Evolutionary conservation across 1,140 invertebrate species (phyloP).

Genomic region (Calosoma granatense): DNA sequence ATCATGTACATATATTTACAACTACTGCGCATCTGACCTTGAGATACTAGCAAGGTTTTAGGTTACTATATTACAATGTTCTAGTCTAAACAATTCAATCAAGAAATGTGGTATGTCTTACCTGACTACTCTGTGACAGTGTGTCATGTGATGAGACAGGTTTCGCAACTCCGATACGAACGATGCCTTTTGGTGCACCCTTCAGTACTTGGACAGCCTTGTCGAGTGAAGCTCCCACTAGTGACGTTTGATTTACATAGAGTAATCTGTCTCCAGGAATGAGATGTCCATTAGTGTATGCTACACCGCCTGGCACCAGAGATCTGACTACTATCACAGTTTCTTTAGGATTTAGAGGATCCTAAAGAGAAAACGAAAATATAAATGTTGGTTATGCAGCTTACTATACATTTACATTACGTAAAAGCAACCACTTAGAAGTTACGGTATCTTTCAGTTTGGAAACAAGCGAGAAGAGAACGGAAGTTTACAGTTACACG

Average conservation of each 20-base stretch:
- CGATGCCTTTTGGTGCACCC: constrained; percentile 63
- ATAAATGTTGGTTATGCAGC: not conserved
- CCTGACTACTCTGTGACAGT: constrained; percentile 43
- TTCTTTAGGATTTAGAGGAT: constrained; percentile 66
- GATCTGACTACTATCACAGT: constrained; percentile 85
- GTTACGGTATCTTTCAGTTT: not conserved
- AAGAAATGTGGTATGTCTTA: no score
- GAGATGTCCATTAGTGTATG: constrained; percentile 66
- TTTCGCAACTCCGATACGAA: constrained; percentile 77
- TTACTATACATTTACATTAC: not conserved
- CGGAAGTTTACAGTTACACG: no score
- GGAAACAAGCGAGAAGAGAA: no score
- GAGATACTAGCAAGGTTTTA: no score
- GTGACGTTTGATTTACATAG: constrained; percentile 68
- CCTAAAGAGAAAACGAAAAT: constrained; percentile 39
- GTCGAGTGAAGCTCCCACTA: constrained; percentile 67
- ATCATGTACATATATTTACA: no score
- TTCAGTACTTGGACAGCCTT: constrained; percentile 74
- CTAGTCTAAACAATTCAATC: no score
- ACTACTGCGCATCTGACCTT: no score
- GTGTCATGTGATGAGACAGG: constrained; percentile 65
- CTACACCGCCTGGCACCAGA: constrained; percentile 75
- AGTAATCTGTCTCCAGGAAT: constrained; percentile 79
- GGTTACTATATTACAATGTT: no score
- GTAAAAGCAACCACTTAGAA: not conserved